Evolutionary conservation across 2,888 invertebrate genomes (phyloP).

Genomic region (Flexamia atlantica): DNA sequence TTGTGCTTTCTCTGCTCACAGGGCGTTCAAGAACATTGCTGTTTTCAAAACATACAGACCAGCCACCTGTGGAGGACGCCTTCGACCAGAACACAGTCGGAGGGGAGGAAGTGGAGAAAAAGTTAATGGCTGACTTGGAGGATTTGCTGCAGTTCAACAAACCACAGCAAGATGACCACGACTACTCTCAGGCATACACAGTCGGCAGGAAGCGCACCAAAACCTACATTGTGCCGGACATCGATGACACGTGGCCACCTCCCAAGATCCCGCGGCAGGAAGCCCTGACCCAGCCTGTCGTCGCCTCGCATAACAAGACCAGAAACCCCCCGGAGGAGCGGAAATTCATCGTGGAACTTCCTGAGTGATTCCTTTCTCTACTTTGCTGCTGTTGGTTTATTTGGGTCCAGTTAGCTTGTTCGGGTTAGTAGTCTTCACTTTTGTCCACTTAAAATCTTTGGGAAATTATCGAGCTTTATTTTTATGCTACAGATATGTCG

Average conservation of each 20-base stretch:
- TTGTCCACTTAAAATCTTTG: constrained; percentile 13
- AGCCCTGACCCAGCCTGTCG: not conserved
- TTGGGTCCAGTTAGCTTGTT: constrained; percentile 52
- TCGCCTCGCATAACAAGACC: constrained; percentile 33
- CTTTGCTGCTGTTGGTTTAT: constrained; percentile 51
- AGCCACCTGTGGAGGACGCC: constrained; percentile 63
- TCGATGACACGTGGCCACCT: constrained; percentile 68
- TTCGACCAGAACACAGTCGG: constrained; percentile 66
- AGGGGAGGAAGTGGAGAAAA: constrained; percentile 63
- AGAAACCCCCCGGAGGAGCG: constrained; percentile 25
- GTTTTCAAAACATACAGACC: constrained; percentile 61
- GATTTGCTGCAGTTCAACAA: constrained; percentile 67
- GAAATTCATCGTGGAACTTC: constrained; percentile 44
- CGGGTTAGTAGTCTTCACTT: constrained; percentile 44
- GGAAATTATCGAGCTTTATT: constrained; percentile 43
- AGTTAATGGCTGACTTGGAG: constrained; percentile 67
- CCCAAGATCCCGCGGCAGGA: constrained; percentile 63
- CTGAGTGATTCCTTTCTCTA: constrained; percentile 13
- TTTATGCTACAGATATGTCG: constrained; percentile 27
- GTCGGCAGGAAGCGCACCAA: constrained; percentile 58
- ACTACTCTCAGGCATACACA: constrained; percentile 65
- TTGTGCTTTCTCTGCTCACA: constrained; percentile 4
- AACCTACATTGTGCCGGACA: constrained; percentile 64
- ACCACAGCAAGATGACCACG: constrained; percentile 66
- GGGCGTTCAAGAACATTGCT: constrained; percentile 61